Evolutionary conservation across 2,797 vertebrate genomes (phyloP).

Genomic region (Nannoperca obscura): DNA sequence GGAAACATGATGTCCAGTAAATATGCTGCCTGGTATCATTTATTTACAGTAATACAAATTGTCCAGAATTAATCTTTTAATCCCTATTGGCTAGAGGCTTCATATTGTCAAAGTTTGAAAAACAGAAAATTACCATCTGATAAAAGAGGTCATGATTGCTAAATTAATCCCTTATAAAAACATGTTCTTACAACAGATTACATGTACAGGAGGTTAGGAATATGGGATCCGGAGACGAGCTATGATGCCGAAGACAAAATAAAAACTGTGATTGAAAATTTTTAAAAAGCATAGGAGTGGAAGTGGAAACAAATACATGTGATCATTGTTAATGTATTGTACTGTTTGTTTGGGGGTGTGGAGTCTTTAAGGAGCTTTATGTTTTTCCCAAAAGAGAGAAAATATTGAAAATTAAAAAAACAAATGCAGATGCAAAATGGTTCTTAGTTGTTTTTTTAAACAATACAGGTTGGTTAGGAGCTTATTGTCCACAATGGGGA

Average conservation of each 20-base stretch:
- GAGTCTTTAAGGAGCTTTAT: background rate
- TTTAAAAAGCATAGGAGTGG: background rate
- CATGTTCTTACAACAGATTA: slow-evolving; percentile 86
- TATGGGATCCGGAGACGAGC: slow-evolving; percentile 20
- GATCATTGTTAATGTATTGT: background rate
- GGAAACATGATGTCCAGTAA: slow-evolving; percentile 40
- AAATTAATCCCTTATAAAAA: slow-evolving; percentile 85
- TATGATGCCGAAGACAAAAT: slow-evolving; percentile 32
- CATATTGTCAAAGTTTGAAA: slow-evolving; percentile 73
- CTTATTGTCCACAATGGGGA: background rate
- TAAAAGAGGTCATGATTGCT: slow-evolving; percentile 81
- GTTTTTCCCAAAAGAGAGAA: background rate
- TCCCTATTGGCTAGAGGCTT: slow-evolving; percentile 77
- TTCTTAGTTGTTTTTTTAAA: no score
- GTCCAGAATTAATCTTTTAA: slow-evolving; percentile 82
- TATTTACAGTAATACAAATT: slow-evolving; percentile 72
- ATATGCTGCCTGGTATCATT: slow-evolving; percentile 64
- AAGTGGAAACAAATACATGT: background rate
- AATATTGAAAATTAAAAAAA: background rate
- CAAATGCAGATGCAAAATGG: no score
- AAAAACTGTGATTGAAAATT: slow-evolving; percentile 22
- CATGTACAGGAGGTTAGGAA: slow-evolving; percentile 77
- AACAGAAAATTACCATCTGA: slow-evolving; percentile 81
- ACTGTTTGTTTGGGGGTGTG: background rate
- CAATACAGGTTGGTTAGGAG: background rate